Conservation (phyloP, 92 coral and sea anemone genomes). For the Zoanthus sociatus region DNA sequence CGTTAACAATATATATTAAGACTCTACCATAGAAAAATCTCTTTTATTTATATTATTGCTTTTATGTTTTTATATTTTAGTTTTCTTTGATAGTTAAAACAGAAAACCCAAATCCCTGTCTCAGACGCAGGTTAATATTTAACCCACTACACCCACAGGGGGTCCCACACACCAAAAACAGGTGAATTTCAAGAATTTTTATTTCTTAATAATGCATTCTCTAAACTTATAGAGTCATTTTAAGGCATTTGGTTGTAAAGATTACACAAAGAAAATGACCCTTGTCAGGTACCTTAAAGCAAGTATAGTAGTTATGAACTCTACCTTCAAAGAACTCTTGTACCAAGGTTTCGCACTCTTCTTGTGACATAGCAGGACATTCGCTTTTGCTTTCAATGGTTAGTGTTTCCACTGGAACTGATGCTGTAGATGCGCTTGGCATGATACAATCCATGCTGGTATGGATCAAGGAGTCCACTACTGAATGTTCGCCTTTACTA, state of each 20-base stretch:
- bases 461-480: no score
- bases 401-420: no score
- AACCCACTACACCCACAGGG: not conserved
- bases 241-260: not conserved
- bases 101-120: slow-evolving; percentile 3
- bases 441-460: no score
- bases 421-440: no score
- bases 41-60: not conserved
- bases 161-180: not conserved
- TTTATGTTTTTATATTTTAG: not conserved
- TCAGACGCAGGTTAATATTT: not conserved
- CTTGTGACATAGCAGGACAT: no score
- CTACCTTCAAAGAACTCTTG: no score
- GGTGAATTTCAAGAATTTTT: slow-evolving; percentile 1
- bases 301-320: no score
- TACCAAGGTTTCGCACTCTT: no score
- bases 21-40: not conserved
- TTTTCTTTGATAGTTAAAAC: slow-evolving; percentile 1
- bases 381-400: no score
- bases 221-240: not conserved
- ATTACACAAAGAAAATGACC: not conserved
- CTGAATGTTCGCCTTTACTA: no score
- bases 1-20: not conserved
- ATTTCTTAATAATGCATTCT: not conserved
- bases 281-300: not conserved